Conservation (phyloP, 2,888 invertebrate species). For the Hipparchia sbordonii region DNA sequence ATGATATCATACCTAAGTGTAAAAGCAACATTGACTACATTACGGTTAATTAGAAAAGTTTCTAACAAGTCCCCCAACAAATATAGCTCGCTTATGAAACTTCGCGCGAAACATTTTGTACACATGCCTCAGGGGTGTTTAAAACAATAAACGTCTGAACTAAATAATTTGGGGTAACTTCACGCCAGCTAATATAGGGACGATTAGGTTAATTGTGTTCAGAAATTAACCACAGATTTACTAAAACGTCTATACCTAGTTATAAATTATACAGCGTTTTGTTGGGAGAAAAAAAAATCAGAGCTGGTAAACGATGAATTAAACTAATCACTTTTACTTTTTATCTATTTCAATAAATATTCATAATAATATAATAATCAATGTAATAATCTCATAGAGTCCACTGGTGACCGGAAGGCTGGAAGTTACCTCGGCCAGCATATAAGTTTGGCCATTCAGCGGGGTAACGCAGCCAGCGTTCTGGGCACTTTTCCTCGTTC, state of each 20-base stretch:
- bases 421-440: too few relatives aligned
- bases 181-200: slow-evolving; percentile 11
- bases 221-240: background rate
- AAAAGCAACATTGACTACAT: slow-evolving; percentile 26
- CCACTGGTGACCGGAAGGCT: too few relatives aligned
- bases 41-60: slow-evolving; percentile 39
- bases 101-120: slow-evolving; percentile 22
- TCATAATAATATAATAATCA: too few relatives aligned
- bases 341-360: background rate
- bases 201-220: slow-evolving; percentile 7
- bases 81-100: slow-evolving; percentile 23
- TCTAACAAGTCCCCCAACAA: slow-evolving; percentile 29
- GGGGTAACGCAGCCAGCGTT: too few relatives aligned
- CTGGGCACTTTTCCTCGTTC: too few relatives aligned
- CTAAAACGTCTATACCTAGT: background rate
- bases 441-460: too few relatives aligned
- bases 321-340: background rate
- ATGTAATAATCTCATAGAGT: too few relatives aligned
- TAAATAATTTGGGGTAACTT: slow-evolving; percentile 24
- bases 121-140: slow-evolving; percentile 22
- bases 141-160: slow-evolving; percentile 27
- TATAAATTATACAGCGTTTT: background rate
- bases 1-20: background rate
- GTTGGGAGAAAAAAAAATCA: too few relatives aligned
- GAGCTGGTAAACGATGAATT: background rate